A percentile compares a stretch with the other conserved stretches of the same genome.
Evolutionary conservation across 2,797 vertebrate species (phyloP).

Genomic region (Macroramphosus scolopax): DNA sequence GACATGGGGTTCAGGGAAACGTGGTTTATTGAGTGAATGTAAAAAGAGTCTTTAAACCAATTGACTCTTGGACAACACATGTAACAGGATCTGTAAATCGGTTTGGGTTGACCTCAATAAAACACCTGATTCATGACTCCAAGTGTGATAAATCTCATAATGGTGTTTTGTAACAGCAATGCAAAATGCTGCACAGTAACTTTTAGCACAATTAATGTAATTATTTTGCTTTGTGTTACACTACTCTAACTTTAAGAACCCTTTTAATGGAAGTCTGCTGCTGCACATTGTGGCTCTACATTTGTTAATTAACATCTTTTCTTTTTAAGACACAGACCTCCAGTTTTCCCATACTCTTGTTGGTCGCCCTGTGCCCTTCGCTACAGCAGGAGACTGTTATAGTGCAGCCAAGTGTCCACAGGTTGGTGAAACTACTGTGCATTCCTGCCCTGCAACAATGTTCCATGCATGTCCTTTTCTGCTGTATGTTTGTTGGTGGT

Average conservation of each 20-base stretch:
- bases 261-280: constrained; percentile 4
- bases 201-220: too few species aligned
- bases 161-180: too few species aligned
- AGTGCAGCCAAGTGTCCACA: constrained; percentile 95
- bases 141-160: too few species aligned
- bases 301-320: constrained; percentile 42
- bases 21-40: too few species aligned
- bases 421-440: constrained; percentile 72
- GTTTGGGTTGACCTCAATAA: too few species aligned
- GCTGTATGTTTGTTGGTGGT: neutral
- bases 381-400: constrained; percentile 95
- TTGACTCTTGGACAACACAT: too few species aligned
- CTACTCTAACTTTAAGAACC: neutral
- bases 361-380: constrained; percentile 89
- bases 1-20: too few species aligned
- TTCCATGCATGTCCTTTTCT: neutral
- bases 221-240: too few species aligned
- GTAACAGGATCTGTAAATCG: too few species aligned
- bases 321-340: constrained; percentile 87
- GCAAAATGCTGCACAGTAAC: too few species aligned
- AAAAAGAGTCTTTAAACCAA: too few species aligned
- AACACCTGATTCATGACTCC: too few species aligned
- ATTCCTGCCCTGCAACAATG: neutral
- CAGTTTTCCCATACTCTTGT: constrained; percentile 86
- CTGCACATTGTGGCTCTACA: constrained; percentile 33